phyloP scores from a whole-genome alignment of 2,888 invertebrate species.

The Mactromeris polynyma region DNA sequence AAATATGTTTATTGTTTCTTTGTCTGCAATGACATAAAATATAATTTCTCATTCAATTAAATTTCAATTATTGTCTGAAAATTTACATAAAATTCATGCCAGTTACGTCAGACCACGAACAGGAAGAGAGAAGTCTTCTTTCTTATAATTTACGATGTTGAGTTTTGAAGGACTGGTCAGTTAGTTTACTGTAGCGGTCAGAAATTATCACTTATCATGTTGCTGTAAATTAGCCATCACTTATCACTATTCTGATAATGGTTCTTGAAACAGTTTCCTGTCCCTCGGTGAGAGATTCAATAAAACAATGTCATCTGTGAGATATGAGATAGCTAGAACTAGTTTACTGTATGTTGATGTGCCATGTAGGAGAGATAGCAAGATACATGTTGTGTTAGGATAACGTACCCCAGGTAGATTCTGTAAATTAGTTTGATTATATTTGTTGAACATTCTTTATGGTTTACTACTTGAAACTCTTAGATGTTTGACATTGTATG shows the following conservation, averaged over 20 bases:
- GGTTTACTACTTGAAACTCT: no score
- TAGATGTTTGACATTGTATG: no score
- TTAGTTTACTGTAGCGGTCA: background rate
- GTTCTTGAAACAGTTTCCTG: constrained; percentile 1
- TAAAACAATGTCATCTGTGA: constrained; percentile 17
- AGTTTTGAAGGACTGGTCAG: constrained; percentile 7
- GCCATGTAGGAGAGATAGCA: background rate
- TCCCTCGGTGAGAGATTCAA: background rate
- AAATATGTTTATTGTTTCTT: no score
- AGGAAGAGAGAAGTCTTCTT: no score
- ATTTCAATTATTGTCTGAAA: no score
- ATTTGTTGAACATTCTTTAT: background rate
- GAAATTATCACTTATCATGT: background rate
- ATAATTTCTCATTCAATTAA: no score
- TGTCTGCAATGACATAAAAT: no score
- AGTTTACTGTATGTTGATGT: background rate
- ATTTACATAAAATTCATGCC: no score
- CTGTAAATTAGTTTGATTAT: constrained; percentile 10
- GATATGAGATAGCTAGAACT: background rate
- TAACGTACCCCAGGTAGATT: constrained; percentile 4
- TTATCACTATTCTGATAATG: constrained; percentile 7
- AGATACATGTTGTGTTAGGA: background rate
- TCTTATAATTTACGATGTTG: background rate
- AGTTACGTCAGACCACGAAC: no score
- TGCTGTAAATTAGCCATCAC: constrained; percentile 15